Percentiles rank a stretch among this genome's conserved stretches.
These are phyloP conservation scores for Tribolium castaneum DNA, from an alignment of 1,140 invertebrate genomes.

Conservation along the genomic window DNA sequence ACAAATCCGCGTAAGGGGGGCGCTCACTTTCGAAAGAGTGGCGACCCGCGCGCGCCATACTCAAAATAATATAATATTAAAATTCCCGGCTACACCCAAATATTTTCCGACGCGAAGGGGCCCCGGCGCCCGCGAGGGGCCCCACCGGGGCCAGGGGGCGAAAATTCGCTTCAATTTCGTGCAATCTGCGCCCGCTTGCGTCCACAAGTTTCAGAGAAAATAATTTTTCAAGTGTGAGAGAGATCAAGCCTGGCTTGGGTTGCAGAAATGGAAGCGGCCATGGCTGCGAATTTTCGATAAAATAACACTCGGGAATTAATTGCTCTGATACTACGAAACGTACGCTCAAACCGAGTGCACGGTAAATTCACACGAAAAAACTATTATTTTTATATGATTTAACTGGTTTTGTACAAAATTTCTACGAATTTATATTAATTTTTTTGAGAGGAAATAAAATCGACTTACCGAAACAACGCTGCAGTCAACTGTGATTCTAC, in stretches of 20 bases:
- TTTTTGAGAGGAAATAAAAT: conserved; percentile 52
- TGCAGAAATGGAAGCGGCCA: conserved; percentile 53
- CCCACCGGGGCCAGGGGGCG: conserved; percentile 25
- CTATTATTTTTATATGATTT: conserved; percentile 56
- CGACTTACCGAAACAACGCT: conserved; percentile 54
- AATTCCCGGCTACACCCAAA: conserved; percentile 59
- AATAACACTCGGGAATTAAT: conserved; percentile 48
- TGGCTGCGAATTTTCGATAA: conserved; percentile 50
- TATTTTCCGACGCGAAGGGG: conserved; percentile 52
- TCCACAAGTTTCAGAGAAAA: conserved; percentile 47
- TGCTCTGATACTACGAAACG: conserved; percentile 38
- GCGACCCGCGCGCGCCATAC: conserved; percentile 58
- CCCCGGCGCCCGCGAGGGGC: neutral
- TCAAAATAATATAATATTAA: conserved; percentile 62
- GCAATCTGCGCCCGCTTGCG: neutral
- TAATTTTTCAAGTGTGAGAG: conserved; percentile 55
- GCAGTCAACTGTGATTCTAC: conserved; percentile 43
- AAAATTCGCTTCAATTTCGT: conserved; percentile 45
- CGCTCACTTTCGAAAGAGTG: conserved; percentile 42
- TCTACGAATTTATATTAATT: conserved; percentile 54
- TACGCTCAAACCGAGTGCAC: conserved; percentile 8
- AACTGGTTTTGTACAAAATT: conserved; percentile 49
- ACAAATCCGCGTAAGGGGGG: neutral
- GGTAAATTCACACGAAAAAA: conserved; percentile 55
- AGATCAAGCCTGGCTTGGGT: neutral